Evolutionary conservation across 2,113 vertebrate genomes (phyloP).

Genomic region (Nettapus auritus): DNA sequence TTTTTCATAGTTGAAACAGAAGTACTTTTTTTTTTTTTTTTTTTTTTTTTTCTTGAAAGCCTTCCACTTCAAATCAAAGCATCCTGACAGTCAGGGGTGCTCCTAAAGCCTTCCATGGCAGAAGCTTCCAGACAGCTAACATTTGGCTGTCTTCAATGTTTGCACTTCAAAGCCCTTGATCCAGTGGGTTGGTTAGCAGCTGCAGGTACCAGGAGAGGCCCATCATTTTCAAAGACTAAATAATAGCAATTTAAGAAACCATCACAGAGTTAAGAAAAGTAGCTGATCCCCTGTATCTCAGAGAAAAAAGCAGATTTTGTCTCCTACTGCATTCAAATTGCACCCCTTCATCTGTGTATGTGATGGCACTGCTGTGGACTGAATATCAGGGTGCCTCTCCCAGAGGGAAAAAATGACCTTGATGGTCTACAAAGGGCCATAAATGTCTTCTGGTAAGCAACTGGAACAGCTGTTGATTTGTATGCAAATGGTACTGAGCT

Average conservation of each 20-base stretch:
- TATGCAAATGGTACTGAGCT: not conserved
- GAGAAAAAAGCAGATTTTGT: not conserved
- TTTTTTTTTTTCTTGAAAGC: not conserved
- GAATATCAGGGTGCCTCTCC: not conserved
- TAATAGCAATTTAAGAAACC: constrained; percentile 28
- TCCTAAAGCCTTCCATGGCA: constrained; percentile 20
- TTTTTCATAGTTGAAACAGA: not conserved
- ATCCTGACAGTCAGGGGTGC: not conserved
- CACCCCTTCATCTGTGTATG: not conserved
- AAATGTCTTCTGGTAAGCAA: not conserved
- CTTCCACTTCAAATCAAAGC: constrained; percentile 41
- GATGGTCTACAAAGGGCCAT: not conserved
- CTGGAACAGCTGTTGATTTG: not conserved
- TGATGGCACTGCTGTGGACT: not conserved
- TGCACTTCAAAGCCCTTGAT: constrained; percentile 66
- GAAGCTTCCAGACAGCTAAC: constrained; percentile 45
- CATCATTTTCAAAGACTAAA: constrained; percentile 35
- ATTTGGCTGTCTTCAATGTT: constrained; percentile 36
- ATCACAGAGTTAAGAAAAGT: constrained; percentile 20
- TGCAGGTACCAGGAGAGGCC: constrained; percentile 47
- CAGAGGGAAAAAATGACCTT: not conserved
- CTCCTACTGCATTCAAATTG: not conserved
- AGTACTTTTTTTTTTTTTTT: not conserved
- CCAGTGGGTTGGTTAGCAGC: constrained; percentile 34
- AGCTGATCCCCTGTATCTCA: not conserved